phyloP scores from a whole-genome alignment of 1,140 invertebrate genomes.

The Dreissena rostriformis region DNA sequence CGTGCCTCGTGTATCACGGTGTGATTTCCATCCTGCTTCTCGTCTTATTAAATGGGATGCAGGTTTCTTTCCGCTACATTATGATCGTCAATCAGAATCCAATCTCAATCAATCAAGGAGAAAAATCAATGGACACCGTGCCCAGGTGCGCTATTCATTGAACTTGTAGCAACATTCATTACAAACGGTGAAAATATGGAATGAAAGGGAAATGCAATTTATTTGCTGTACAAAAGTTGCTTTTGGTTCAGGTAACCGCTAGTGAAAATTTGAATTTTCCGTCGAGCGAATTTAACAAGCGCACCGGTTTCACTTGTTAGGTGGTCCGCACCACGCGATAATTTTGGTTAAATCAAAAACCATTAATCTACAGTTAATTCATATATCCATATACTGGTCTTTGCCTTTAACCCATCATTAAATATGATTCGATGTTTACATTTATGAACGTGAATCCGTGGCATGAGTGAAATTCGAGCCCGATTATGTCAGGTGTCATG shows the following conservation, averaged over 20 bases:
- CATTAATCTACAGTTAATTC: too few relatives aligned
- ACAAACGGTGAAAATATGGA: conserved; percentile 45
- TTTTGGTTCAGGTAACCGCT: conserved; percentile 36
- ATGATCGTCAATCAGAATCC: conserved; percentile 28
- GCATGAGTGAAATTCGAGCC: conserved; percentile 25
- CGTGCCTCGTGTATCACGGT: background rate
- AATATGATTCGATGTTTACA: conserved; percentile 14
- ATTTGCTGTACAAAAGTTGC: conserved; percentile 44
- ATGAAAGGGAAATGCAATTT: conserved; percentile 60
- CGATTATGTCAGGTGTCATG: conserved; percentile 29
- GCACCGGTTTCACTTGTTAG: conserved; percentile 20
- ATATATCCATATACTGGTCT: too few relatives aligned
- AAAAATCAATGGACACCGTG: conserved; percentile 44
- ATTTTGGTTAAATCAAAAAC: background rate
- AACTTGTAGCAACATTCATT: conserved; percentile 41
- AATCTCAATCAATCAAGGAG: conserved; percentile 28
- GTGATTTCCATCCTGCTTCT: background rate
- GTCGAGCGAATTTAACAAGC: conserved; percentile 40
- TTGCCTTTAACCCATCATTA: too few relatives aligned
- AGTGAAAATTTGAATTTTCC: conserved; percentile 26
- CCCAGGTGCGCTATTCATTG: conserved; percentile 42
- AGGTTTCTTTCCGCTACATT: conserved; percentile 33
- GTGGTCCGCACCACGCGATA: conserved; percentile 18
- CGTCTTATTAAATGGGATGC: conserved; percentile 33
- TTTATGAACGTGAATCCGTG: conserved; percentile 24